These are phyloP conservation scores for Conus canariensis DNA, from an alignment of 2,888 invertebrate genomes.

Conservation along the genomic window DNA sequence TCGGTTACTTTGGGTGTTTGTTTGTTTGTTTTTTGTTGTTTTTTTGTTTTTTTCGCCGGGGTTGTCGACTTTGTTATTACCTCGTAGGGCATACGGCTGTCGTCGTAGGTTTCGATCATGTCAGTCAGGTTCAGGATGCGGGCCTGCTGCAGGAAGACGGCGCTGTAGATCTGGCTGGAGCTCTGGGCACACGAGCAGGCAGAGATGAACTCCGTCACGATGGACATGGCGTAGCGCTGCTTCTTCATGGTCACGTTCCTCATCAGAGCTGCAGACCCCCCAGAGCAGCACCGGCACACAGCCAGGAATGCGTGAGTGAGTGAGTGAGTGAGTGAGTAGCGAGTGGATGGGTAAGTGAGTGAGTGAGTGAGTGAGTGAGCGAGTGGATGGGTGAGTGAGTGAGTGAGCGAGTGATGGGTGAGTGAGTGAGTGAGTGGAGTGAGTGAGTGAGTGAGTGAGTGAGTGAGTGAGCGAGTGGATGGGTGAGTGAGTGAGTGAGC, in stretches of 20 bases:
- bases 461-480: no score
- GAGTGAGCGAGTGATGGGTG: no score
- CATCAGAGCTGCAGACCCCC: slow-evolving; percentile 3
- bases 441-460: no score
- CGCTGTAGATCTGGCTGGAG: slow-evolving; percentile 36
- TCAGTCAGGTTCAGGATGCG: slow-evolving; percentile 39
- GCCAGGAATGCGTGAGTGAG: background rate
- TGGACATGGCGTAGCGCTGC: slow-evolving; percentile 43
- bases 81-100: no score
- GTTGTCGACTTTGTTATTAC: no score
- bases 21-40: no score
- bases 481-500: no score
- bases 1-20: no score
- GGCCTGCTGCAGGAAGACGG: slow-evolving; percentile 38
- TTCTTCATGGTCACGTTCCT: slow-evolving; percentile 40
- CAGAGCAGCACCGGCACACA: no score
- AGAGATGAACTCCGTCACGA: slow-evolving; percentile 40
- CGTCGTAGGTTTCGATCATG: background rate
- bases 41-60: no score
- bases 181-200: slow-evolving; percentile 33
- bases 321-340: background rate
- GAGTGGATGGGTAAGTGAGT: background rate
- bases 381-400: no score
- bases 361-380: background rate
- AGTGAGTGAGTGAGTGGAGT: no score